phyloP scores from a whole-genome alignment of 2,888 invertebrate species.

The Harmothoe impar region DNA sequence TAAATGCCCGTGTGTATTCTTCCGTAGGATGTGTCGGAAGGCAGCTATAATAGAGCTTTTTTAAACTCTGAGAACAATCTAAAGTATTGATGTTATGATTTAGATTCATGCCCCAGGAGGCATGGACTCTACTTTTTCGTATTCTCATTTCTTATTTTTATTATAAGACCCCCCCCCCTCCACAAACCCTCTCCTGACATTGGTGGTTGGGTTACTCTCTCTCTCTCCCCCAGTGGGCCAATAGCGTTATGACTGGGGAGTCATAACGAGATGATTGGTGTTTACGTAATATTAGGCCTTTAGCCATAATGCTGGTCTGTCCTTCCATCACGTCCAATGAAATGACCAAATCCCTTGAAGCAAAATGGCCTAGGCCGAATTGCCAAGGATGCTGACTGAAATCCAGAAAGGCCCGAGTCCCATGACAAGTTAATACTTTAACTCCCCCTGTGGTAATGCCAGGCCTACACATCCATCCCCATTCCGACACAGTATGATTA shows the following conservation, averaged over 20 bases:
- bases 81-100: constrained; percentile 45
- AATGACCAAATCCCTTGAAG: not conserved
- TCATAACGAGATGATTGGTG: constrained; percentile 15
- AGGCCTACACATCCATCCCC: not conserved
- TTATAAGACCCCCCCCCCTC: no score
- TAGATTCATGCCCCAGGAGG: constrained; percentile 16
- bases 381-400: not conserved
- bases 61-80: not conserved
- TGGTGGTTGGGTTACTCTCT: not conserved
- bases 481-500: constrained; percentile 31
- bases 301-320: not conserved
- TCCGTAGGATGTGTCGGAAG: constrained; percentile 17
- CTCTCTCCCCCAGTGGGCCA: not conserved
- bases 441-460: not conserved
- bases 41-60: constrained; percentile 14
- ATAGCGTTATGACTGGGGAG: not conserved
- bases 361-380: not conserved
- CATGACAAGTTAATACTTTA: constrained; percentile 29
- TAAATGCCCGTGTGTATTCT: constrained; percentile 42
- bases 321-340: not conserved
- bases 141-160: not conserved
- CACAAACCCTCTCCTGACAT: not conserved
- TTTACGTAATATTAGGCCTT: not conserved
- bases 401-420: not conserved
- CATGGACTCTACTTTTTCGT: not conserved